Evolutionary conservation across 2,113 vertebrate species (phyloP).

Genomic region (Pluvianellus socialis): DNA sequence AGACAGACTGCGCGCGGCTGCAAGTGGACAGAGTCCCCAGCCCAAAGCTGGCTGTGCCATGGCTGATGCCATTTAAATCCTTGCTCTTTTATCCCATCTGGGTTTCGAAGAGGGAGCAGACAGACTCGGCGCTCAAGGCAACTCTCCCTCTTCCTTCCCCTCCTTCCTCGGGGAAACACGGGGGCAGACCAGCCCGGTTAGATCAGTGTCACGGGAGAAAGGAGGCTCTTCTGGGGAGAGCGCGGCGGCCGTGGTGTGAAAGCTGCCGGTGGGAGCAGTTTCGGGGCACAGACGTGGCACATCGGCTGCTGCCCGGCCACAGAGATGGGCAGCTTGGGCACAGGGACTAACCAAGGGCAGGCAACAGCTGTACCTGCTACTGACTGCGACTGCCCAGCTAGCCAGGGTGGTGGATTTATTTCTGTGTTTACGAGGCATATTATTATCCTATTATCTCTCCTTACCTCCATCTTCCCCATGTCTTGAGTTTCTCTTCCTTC

Average conservation of each 20-base stretch:
- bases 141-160: not conserved
- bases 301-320: not conserved
- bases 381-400: not conserved
- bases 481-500: not conserved
- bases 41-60: not conserved
- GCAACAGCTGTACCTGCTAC: not conserved
- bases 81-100: not conserved
- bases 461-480: not conserved
- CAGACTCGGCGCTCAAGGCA: not conserved
- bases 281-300: not conserved
- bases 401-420: not conserved
- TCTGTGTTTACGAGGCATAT: not conserved
- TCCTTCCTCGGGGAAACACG: accelerated
- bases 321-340: not conserved
- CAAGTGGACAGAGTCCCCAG: not conserved
- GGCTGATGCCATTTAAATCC: not conserved
- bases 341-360: not conserved
- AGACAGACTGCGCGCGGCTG: not conserved
- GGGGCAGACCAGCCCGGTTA: not conserved
- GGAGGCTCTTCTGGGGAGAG: not conserved
- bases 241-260: not conserved
- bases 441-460: not conserved
- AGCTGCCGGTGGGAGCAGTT: not conserved
- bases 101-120: not conserved
- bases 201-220: not conserved